Conservation (phyloP, 92 coral and sea anemone genomes). For the Porites cylindrica region DNA sequence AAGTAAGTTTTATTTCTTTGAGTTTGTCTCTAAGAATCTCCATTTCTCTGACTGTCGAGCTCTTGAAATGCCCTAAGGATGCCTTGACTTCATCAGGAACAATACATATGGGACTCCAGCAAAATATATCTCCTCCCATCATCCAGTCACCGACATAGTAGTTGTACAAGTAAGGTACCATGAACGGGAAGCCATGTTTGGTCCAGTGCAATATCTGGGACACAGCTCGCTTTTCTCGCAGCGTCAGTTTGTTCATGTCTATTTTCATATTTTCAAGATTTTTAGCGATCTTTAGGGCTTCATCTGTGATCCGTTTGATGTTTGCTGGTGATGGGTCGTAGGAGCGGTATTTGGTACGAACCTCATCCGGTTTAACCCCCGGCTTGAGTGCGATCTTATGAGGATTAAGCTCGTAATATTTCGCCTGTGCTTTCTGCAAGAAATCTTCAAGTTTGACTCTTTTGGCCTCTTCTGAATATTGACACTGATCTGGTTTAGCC, state of each 20-base stretch:
- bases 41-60: slow-evolving; percentile 59
- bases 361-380: slow-evolving; percentile 52
- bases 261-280: slow-evolving; percentile 50
- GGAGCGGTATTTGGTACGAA: slow-evolving; percentile 45
- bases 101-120: slow-evolving; percentile 60
- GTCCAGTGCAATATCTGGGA: slow-evolving; percentile 69
- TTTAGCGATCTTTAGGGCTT: slow-evolving; percentile 25
- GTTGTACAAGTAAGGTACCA: slow-evolving; percentile 68
- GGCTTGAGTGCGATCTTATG: slow-evolving; percentile 67
- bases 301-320: slow-evolving; percentile 68
- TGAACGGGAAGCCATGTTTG: slow-evolving; percentile 62
- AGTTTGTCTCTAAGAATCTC: slow-evolving; percentile 62
- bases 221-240: slow-evolving; percentile 58
- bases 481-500: slow-evolving; percentile 20
- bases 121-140: slow-evolving; percentile 69
- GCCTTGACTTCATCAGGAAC: slow-evolving; percentile 14
- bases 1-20: slow-evolving; percentile 51
- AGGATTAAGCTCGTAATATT: slow-evolving; percentile 70
- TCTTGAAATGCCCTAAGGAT: slow-evolving; percentile 59
- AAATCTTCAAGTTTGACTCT: slow-evolving; percentile 71
- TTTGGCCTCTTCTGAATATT: slow-evolving; percentile 70
- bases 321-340: slow-evolving; percentile 59
- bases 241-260: slow-evolving; percentile 51
- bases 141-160: slow-evolving; percentile 77
- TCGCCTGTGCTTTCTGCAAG: slow-evolving; percentile 57